A percentile compares a stretch with the other conserved stretches of the same genome.
Conservation (phyloP, 1,140 invertebrate species). For the Bombus haemorrhoidalis region DNA sequence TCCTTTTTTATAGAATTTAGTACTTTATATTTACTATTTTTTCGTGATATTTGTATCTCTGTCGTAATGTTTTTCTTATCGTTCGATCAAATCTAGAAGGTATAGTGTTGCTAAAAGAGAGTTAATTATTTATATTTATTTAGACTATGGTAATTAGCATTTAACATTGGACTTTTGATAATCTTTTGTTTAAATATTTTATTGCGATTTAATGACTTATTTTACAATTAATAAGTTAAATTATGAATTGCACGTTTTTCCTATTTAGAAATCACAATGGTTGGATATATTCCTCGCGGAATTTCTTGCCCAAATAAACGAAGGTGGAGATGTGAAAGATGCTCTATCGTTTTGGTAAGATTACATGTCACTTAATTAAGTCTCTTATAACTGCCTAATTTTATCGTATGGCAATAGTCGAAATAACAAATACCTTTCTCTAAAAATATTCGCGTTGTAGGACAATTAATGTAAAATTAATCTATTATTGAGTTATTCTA, state of each 20-base stretch:
- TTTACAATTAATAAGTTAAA: neutral
- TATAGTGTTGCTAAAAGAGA: neutral
- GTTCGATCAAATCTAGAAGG: neutral
- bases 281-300: conserved; percentile 86
- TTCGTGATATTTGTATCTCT: conserved; percentile 2
- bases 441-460: neutral
- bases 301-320: conserved; percentile 84
- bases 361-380: neutral
- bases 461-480: neutral
- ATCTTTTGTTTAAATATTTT: neutral
- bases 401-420: neutral
- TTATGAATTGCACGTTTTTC: conserved; percentile 23
- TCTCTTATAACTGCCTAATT: neutral
- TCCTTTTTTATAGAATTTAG: conserved; percentile 4
- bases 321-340: conserved; percentile 84
- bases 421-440: neutral
- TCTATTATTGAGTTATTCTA: no score
- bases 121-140: conserved; percentile 8
- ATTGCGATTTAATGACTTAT: neutral
- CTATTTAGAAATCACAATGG: conserved; percentile 86
- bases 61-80: conserved; percentile 5
- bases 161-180: neutral
- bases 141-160: neutral
- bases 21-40: conserved; percentile 21
- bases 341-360: conserved; percentile 85